Percentiles rank a stretch among this genome's conserved stretches.
phyloP scores from a whole-genome alignment of 2,797 vertebrate genomes.

The Rachycentron canadum region DNA sequence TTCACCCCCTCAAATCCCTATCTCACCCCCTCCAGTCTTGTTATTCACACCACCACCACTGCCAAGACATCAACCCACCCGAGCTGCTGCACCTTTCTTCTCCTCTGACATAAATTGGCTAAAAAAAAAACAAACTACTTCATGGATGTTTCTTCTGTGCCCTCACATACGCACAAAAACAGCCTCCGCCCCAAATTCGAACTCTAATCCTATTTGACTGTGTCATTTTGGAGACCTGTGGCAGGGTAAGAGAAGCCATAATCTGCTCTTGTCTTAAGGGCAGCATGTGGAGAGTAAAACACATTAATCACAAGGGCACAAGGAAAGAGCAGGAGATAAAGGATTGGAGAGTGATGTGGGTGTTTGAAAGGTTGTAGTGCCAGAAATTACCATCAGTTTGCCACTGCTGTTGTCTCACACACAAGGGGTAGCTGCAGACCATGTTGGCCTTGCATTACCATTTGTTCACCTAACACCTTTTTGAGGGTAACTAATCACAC shows the following conservation, averaged over 20 bases:
- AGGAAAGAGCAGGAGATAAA: conserved; percentile 46
- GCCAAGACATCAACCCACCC: conserved; percentile 78
- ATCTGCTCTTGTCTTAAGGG: conserved; percentile 79
- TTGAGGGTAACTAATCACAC: conserved; percentile 70
- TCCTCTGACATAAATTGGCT: conserved; percentile 73
- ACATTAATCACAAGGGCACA: conserved; percentile 77
- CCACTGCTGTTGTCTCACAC: conserved; percentile 57
- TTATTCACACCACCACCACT: conserved; percentile 67
- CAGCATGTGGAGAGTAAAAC: conserved; percentile 69
- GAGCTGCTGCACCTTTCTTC: conserved; percentile 72
- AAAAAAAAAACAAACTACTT: conserved; percentile 62
- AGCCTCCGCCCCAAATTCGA: conserved; percentile 58
- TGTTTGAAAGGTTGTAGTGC: conserved; percentile 66
- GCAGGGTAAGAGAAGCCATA: conserved; percentile 63
- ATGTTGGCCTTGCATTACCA: conserved; percentile 50
- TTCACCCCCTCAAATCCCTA: conserved; percentile 78
- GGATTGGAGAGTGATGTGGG: conserved; percentile 71
- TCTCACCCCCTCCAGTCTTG: conserved; percentile 74
- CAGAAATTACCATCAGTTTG: conserved; percentile 74
- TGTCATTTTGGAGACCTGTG: conserved; percentile 72
- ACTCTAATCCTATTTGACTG: conserved; percentile 78
- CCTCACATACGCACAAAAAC: conserved; percentile 62
- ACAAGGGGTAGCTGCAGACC: conserved; percentile 63
- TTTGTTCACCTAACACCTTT: conserved; percentile 67
- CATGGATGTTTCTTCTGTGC: conserved; percentile 65